These are phyloP conservation scores for Octonoba sinensis DNA, from an alignment of 2,888 invertebrate genomes.

Conservation along the genomic window DNA sequence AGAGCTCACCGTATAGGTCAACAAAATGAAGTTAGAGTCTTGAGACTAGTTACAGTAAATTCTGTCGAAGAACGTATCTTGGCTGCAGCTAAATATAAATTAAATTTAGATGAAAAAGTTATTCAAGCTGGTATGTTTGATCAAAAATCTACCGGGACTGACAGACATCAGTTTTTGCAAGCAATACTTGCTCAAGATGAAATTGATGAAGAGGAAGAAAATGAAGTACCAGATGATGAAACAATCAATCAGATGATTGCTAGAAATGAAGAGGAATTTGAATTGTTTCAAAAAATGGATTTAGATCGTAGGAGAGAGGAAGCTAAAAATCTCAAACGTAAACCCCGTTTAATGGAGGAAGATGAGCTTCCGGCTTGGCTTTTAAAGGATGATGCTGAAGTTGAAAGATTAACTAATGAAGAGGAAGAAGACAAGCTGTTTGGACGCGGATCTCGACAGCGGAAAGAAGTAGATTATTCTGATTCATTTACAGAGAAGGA, in stretches of 20 bases:
- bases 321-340: slow-evolving; percentile 81
- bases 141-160: slow-evolving; percentile 97
- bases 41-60: slow-evolving; percentile 98
- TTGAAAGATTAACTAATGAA: slow-evolving; percentile 73
- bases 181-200: slow-evolving; percentile 95
- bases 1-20: slow-evolving; percentile 99
- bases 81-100: slow-evolving; percentile 96
- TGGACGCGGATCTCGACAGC: slow-evolving; percentile 90
- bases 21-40: slow-evolving; percentile 96
- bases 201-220: slow-evolving; percentile 94
- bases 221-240: slow-evolving; percentile 98
- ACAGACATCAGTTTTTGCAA: slow-evolving; percentile 95
- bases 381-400: slow-evolving; percentile 90
- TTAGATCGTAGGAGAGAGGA: slow-evolving; percentile 87
- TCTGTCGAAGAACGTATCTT: slow-evolving; percentile 98
- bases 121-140: slow-evolving; percentile 99
- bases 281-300: slow-evolving; percentile 89
- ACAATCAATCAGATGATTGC: slow-evolving; percentile 99
- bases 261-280: slow-evolving; percentile 93
- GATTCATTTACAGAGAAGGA: slow-evolving; percentile 98
- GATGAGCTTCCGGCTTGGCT: slow-evolving; percentile 95
- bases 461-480: slow-evolving; percentile 97
- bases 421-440: slow-evolving; percentile 85
- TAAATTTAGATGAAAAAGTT: slow-evolving; percentile 99
- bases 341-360: slow-evolving; percentile 91